A percentile compares a stretch with the other conserved stretches of the same genome.
Conservation (phyloP, 2,113 vertebrate genomes). For the Aegithalos caudatus region DNA sequence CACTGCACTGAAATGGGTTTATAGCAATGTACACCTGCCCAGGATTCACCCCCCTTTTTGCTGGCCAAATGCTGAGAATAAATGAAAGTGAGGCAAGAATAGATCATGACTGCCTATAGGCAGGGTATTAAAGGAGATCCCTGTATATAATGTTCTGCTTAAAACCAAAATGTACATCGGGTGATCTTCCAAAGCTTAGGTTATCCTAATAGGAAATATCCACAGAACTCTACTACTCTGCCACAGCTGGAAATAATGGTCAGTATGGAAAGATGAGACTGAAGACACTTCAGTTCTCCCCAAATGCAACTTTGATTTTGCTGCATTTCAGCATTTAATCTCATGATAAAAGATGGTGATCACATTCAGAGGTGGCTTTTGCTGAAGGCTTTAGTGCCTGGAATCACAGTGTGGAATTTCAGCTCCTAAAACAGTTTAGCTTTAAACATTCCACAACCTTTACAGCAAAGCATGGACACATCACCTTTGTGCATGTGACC, state of each 20-base stretch:
- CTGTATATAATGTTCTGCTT: not conserved
- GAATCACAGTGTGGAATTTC: not conserved
- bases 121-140: not conserved
- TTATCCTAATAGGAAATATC: not conserved
- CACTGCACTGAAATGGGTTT: not conserved
- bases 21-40: fast-evolving
- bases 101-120: not conserved
- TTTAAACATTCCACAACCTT: not conserved
- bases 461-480: not conserved
- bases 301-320: not conserved
- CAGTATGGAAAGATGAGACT: not conserved
- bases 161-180: not conserved
- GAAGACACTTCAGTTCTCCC: not conserved
- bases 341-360: not conserved
- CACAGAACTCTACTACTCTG: not conserved
- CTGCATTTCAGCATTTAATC: not conserved
- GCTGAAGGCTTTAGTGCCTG: not conserved
- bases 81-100: not conserved
- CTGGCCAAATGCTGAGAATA: not conserved
- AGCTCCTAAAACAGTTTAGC: not conserved
- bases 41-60: fast-evolving
- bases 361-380: not conserved
- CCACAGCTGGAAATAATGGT: not conserved
- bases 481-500: not conserved
- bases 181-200: not conserved